Percentiles rank a stretch among this genome's conserved stretches.
These are phyloP conservation scores for Carettochelys insculpta DNA, from an alignment of 2,113 vertebrate species.

Conservation along the genomic window DNA sequence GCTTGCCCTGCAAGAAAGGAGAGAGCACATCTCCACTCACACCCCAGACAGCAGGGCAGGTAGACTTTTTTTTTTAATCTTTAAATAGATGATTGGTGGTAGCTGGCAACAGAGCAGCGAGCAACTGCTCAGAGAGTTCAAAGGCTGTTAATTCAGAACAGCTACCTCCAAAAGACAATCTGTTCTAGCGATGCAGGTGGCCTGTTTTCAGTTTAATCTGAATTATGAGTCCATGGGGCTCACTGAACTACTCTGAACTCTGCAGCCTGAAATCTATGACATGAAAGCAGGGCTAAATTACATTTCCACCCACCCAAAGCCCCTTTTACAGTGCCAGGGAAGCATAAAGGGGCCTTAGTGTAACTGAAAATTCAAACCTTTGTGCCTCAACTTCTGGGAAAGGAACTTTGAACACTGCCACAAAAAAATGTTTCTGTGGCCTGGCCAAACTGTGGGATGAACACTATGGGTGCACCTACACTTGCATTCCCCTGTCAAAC, in stretches of 20 bases:
- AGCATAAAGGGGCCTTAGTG: background rate
- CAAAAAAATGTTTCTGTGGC: background rate
- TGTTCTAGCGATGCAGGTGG: slow-evolving; percentile 31
- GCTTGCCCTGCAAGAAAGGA: background rate
- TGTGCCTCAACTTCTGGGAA: background rate
- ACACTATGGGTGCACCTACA: no score
- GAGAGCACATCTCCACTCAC: background rate
- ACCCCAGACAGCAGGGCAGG: slow-evolving; percentile 2
- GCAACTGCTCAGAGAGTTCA: slow-evolving; percentile 32
- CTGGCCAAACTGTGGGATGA: background rate
- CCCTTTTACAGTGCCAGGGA: background rate
- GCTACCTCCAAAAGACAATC: slow-evolving; percentile 6
- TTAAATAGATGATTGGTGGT: background rate
- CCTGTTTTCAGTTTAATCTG: background rate
- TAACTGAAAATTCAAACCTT: background rate
- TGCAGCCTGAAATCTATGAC: background rate
- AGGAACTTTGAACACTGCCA: background rate
- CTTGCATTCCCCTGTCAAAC: no score
- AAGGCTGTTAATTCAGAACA: background rate
- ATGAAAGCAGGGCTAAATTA: background rate
- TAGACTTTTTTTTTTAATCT: background rate
- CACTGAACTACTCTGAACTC: background rate
- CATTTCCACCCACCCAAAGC: background rate
- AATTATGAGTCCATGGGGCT: background rate
- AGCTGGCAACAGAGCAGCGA: background rate